Conservation (phyloP, 37 sponge, comb jelly and placozoan genomes). For the Beroe ovata region DNA sequence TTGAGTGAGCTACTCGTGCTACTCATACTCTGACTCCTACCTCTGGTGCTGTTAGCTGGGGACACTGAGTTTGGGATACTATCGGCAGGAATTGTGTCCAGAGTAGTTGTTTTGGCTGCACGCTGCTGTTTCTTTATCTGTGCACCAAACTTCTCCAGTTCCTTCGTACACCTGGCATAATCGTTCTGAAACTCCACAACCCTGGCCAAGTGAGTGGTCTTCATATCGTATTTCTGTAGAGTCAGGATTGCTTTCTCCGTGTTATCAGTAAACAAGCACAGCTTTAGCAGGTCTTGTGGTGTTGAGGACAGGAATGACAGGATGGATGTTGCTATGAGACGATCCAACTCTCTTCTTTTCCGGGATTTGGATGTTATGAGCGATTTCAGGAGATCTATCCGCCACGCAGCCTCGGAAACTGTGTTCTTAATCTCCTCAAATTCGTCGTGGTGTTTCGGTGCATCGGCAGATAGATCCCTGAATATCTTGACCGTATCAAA, state of each 20-base stretch:
- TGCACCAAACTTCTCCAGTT: slow-evolving; percentile 53
- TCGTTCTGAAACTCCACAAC: slow-evolving; percentile 62
- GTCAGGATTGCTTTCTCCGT: slow-evolving; percentile 16
- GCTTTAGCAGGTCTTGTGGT: slow-evolving; percentile 14
- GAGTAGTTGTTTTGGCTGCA: background rate
- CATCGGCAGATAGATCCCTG: slow-evolving; percentile 26
- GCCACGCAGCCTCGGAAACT: slow-evolving; percentile 15
- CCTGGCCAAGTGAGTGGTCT: slow-evolving; percentile 23
- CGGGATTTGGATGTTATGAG: background rate
- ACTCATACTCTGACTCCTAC: background rate
- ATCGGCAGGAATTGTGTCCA: background rate
- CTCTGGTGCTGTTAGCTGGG: background rate
- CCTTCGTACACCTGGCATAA: slow-evolving; percentile 9
- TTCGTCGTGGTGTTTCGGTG: background rate
- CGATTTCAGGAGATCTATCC: background rate
- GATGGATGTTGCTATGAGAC: background rate
- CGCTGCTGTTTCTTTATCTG: background rate
- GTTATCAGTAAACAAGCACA: slow-evolving; percentile 31
- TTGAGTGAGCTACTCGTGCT: slow-evolving; percentile 51
- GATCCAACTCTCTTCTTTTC: background rate
- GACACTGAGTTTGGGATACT: background rate
- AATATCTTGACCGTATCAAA: slow-evolving; percentile 45
- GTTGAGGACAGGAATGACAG: slow-evolving; percentile 44
- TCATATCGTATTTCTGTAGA: slow-evolving; percentile 19
- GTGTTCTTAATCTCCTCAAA: background rate